These are phyloP conservation scores for Drosophila cognata DNA, from an alignment of 2,888 invertebrate genomes.

Conservation along the genomic window DNA sequence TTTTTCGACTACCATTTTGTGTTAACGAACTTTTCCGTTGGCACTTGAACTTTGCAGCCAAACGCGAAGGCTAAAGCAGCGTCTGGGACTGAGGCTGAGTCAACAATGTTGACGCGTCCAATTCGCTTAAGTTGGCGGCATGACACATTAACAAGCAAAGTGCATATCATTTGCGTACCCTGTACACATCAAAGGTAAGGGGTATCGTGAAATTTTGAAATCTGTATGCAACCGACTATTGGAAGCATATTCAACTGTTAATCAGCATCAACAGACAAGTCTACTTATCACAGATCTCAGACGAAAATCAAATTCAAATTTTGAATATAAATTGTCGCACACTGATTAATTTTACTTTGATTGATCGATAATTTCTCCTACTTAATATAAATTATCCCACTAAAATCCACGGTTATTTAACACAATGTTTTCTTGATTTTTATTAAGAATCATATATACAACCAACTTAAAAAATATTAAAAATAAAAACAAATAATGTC, in stretches of 20 bases:
- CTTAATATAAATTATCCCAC: not conserved
- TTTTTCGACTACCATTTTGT: slow-evolving; percentile 51
- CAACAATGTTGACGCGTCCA: slow-evolving; percentile 41
- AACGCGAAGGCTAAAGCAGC: slow-evolving; percentile 33
- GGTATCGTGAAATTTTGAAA: not conserved
- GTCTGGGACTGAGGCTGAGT: slow-evolving; percentile 28
- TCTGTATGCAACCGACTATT: not conserved
- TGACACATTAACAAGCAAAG: slow-evolving; percentile 25
- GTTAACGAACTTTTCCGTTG: slow-evolving; percentile 69
- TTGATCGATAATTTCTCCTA: not conserved
- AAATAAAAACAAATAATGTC: not conserved
- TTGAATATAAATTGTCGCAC: not conserved
- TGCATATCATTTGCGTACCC: slow-evolving; percentile 2
- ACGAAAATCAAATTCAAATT: not conserved
- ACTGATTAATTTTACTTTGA: not conserved
- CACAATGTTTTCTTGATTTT: not conserved
- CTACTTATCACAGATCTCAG: not conserved
- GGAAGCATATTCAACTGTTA: not conserved
- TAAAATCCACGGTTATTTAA: not conserved
- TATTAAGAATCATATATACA: not conserved
- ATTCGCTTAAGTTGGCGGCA: slow-evolving; percentile 33
- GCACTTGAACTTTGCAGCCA: slow-evolving; percentile 57
- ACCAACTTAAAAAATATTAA: not conserved
- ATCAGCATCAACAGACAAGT: not conserved
- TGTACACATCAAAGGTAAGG: not conserved